phyloP scores from a whole-genome alignment of 2,797 vertebrate species.

The Chelonia mydas region DNA sequence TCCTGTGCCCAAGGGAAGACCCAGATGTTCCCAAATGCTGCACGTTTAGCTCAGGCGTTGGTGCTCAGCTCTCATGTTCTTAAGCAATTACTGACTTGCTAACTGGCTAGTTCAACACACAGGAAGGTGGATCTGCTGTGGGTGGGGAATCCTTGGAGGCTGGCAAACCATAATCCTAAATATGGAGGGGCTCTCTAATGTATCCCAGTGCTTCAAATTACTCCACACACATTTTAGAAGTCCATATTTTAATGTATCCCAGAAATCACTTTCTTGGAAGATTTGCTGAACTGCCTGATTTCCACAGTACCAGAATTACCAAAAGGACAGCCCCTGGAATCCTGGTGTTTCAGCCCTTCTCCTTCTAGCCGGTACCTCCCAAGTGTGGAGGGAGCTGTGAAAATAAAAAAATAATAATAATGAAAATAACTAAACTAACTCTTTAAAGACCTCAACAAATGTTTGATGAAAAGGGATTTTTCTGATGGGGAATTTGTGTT shows the following conservation, averaged over 20 bases:
- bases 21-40: neutral
- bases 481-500: slow-evolving; percentile 2
- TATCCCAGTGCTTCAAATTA: neutral
- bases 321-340: neutral
- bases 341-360: neutral
- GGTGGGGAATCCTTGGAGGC: neutral
- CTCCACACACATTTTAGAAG: neutral
- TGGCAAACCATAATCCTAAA: neutral
- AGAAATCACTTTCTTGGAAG: neutral
- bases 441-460: neutral
- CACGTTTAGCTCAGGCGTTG: neutral
- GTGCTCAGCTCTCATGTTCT: neutral
- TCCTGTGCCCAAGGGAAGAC: neutral
- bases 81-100: neutral
- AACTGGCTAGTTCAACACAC: neutral
- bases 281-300: neutral
- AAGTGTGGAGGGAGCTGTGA: neutral
- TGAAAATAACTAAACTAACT: neutral
- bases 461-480: neutral
- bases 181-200: neutral
- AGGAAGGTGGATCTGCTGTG: neutral
- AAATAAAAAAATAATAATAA: neutral
- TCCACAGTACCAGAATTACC: neutral
- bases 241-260: neutral
- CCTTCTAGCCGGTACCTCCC: neutral